Evolutionary conservation across 2,888 invertebrate genomes (phyloP).

Genomic region (Drosophila paramelanica): DNA sequence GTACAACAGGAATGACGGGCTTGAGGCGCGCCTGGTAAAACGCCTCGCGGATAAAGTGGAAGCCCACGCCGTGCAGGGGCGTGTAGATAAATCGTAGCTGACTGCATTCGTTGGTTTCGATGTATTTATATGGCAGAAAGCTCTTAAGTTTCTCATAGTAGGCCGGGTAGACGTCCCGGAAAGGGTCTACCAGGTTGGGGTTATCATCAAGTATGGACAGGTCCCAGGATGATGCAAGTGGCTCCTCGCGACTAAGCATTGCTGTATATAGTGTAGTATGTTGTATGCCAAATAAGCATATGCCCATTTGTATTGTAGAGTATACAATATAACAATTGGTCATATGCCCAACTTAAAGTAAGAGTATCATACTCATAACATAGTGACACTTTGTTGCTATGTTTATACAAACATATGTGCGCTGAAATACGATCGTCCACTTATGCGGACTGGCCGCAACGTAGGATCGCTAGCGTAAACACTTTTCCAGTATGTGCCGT

Average conservation of each 20-base stretch:
- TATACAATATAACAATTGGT: no score
- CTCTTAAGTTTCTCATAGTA: slow-evolving; percentile 89
- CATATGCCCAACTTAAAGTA: no score
- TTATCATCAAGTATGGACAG: slow-evolving; percentile 86
- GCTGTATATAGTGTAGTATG: no score
- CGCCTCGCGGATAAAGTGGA: slow-evolving; percentile 90
- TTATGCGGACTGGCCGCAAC: no score
- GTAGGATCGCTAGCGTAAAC: no score
- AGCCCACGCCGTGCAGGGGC: slow-evolving; percentile 99
- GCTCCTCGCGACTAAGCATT: slow-evolving; percentile 92
- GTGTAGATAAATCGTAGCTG: slow-evolving; percentile 93
- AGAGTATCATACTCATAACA: no score
- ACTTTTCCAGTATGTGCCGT: no score
- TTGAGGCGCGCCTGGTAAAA: slow-evolving; percentile 91
- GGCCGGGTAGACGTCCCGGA: slow-evolving; percentile 87
- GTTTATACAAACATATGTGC: no score
- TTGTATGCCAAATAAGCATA: no score
- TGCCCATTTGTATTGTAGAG: no score
- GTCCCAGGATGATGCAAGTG: slow-evolving; percentile 93
- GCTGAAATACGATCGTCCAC: no score
- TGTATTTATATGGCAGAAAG: slow-evolving; percentile 86
- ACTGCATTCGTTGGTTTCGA: slow-evolving; percentile 87
- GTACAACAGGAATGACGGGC: slow-evolving; percentile 83
- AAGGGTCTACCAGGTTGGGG: slow-evolving; percentile 89
- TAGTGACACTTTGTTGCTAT: no score